Evolutionary conservation across 2,888 invertebrate species (phyloP).

Genomic region (Dermolepida albohirtum): DNA sequence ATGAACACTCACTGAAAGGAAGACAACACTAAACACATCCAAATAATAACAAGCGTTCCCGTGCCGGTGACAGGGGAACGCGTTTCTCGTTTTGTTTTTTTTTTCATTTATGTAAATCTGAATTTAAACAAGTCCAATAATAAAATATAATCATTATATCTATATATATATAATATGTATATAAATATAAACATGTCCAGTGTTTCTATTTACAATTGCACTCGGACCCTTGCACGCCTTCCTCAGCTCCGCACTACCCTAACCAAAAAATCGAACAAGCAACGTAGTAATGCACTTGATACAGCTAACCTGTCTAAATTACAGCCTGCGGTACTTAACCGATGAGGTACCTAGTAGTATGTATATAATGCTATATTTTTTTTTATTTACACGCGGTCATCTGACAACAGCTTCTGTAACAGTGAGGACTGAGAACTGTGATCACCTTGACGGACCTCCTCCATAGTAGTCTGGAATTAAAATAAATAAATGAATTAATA

Average conservation of each 20-base stretch:
- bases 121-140: conserved; percentile 62
- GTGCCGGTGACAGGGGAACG: conserved; percentile 4
- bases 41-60: conserved; percentile 52
- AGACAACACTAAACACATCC: conserved; percentile 65
- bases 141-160: conserved; percentile 66
- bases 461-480: conserved; percentile 75
- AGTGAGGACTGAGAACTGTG: conserved; percentile 80
- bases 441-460: conserved; percentile 81
- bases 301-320: conserved; percentile 67
- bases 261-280: conserved; percentile 62
- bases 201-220: conserved; percentile 67
- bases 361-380: conserved; percentile 57
- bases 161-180: conserved; percentile 49
- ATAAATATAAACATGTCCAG: conserved; percentile 74
- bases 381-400: conserved; percentile 71
- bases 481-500: neutral
- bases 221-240: conserved; percentile 61
- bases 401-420: conserved; percentile 87
- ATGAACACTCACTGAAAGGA: conserved; percentile 65
- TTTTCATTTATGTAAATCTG: conserved; percentile 49
- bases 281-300: conserved; percentile 66
- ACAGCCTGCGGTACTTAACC: conserved; percentile 66
- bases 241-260: conserved; percentile 55
- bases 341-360: conserved; percentile 67
- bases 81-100: conserved; percentile 34